Evolutionary conservation across 2,888 invertebrate species (phyloP).

Genomic region (Lasioglossum morio): DNA sequence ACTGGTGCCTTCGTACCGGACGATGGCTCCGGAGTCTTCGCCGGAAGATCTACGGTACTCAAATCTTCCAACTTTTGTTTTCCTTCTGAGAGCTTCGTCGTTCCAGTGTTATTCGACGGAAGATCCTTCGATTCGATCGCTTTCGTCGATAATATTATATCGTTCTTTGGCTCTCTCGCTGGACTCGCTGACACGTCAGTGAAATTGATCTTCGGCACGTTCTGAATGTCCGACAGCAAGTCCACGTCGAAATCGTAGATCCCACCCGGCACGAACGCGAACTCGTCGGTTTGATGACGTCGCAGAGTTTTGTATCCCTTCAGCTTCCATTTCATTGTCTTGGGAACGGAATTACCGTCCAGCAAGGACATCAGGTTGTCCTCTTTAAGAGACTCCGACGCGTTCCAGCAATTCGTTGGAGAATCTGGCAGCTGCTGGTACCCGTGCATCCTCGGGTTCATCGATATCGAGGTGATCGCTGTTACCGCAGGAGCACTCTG

Average conservation of each 20-base stretch:
- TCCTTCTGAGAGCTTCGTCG: rapidly evolving
- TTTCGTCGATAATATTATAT: conserved; percentile 3
- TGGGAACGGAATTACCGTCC: conserved; percentile 39
- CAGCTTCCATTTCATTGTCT: conserved; percentile 55
- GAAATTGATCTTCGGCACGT: not conserved
- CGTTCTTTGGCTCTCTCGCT: not conserved
- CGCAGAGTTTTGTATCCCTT: conserved; percentile 50
- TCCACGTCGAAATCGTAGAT: conserved; percentile 40
- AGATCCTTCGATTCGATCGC: conserved; percentile 18
- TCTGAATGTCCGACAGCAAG: not conserved
- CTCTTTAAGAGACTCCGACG: not conserved
- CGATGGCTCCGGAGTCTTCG: no score
- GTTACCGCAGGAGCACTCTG: not conserved
- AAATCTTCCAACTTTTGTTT: rapidly evolving
- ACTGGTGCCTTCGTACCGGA: not conserved
- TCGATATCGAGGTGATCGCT: not conserved
- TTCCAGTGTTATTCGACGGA: rapidly evolving
- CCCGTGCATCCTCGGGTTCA: not conserved
- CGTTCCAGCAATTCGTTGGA: not conserved
- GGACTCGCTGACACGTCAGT: no score
- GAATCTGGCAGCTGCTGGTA: conserved; percentile 4
- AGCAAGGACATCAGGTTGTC: conserved; percentile 42
- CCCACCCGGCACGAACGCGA: conserved; percentile 45
- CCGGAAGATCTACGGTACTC: not conserved
- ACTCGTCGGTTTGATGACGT: conserved; percentile 40